Conservation (phyloP, 2,797 vertebrate species). For the Brachyalestes nurse region DNA sequence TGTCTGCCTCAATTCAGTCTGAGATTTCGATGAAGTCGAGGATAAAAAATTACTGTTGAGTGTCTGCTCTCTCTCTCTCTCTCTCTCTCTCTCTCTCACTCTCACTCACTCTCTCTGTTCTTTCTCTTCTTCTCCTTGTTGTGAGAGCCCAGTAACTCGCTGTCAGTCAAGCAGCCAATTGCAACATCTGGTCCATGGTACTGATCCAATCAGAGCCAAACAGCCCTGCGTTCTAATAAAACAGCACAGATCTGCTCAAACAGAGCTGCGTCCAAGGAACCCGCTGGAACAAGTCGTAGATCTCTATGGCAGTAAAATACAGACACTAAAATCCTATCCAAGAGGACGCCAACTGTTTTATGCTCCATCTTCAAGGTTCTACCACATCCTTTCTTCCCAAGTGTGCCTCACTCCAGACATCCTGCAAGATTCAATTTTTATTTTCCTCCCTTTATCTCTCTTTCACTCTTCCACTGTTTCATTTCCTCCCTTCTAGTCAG, state of each 20-base stretch:
- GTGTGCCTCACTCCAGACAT: background rate
- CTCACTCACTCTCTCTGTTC: no score
- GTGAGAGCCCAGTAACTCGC: slow-evolving; percentile 29
- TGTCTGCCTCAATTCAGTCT: background rate
- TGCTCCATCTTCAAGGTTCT: no score
- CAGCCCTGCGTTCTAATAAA: slow-evolving; percentile 10
- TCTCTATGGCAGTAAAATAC: no score
- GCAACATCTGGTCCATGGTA: background rate
- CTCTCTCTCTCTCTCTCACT: slow-evolving; percentile 10
- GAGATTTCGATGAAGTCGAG: background rate
- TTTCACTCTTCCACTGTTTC: background rate
- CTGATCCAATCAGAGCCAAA: slow-evolving; percentile 24
- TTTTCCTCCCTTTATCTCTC: background rate
- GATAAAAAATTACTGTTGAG: slow-evolving; percentile 18
- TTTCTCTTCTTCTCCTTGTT: background rate
- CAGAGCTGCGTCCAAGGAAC: background rate
- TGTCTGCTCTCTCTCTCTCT: background rate
- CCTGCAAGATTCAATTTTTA: no score
- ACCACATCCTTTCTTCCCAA: background rate
- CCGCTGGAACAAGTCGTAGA: background rate
- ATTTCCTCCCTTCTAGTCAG: no score
- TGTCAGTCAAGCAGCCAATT: slow-evolving; percentile 25
- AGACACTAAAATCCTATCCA: no score
- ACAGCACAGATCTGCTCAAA: background rate
- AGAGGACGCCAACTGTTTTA: no score